phyloP scores from a whole-genome alignment of 2,888 invertebrate species.

The Theristus sp. region DNA sequence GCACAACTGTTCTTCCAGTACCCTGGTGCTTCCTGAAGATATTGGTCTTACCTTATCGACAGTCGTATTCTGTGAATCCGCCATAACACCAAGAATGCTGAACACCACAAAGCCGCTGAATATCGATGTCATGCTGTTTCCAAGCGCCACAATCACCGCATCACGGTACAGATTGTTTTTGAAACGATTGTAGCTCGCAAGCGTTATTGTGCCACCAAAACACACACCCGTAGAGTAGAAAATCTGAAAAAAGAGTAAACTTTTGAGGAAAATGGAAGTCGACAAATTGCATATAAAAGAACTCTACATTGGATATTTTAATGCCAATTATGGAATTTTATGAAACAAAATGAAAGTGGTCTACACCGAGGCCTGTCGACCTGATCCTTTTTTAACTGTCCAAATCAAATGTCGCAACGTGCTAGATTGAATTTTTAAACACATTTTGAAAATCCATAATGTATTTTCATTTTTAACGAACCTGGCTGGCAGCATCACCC shows the following conservation, averaged over 20 bases:
- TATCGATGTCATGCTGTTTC: constrained; percentile 9
- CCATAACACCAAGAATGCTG: constrained; percentile 10
- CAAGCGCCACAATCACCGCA: constrained; percentile 9
- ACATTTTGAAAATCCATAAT: too few species aligned
- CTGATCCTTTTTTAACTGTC: too few species aligned
- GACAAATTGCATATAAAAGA: too few species aligned
- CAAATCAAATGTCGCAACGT: too few species aligned
- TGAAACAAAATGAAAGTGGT: too few species aligned
- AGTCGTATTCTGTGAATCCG: constrained; percentile 3
- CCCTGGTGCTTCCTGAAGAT: too few species aligned
- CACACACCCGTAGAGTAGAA: constrained; percentile 11
- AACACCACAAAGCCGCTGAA: constrained; percentile 11
- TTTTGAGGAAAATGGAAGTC: too few species aligned
- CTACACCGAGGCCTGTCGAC: too few species aligned
- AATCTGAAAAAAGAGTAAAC: constrained; percentile 4
- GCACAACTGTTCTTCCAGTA: too few species aligned
- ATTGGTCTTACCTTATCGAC: constrained; percentile 6
- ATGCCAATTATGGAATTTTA: too few species aligned
- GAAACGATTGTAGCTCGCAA: constrained; percentile 9
- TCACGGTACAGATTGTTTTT: constrained; percentile 8
- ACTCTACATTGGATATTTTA: too few species aligned
- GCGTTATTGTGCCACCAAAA: constrained; percentile 9
- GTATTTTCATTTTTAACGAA: background rate
- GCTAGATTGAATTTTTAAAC: too few species aligned
- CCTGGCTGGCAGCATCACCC: constrained; percentile 24